Base-by-base conservation (phyloP, 2,888 invertebrate species). In the Yponomeuta sedellus region DNA sequence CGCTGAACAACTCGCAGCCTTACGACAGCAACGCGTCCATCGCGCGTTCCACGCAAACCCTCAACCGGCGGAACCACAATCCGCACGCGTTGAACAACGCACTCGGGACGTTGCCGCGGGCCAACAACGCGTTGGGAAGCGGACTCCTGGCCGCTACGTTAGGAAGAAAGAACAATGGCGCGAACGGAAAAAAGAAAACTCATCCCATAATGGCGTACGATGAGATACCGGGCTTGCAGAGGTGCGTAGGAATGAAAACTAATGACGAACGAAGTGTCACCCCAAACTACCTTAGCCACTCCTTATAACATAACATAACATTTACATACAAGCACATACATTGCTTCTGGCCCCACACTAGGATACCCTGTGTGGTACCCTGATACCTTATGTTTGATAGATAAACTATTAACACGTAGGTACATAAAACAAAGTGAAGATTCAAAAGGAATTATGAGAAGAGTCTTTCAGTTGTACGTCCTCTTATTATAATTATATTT, bases 141-240 rank as follows among this genome's bases (percentile, higher is more conserved):
- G 86, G 88, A 0, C 39, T 89, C 34, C 69, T 91, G 2, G 86
- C 88, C 0, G 80, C 90, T 0, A 89, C 91, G 0, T 73, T 91
- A 3, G 91, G 90, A 3, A 88, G 92, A 74, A 92, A 92, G 73
- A 87, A 91, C 3, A 92, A 92, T 70, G 92, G 89, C 12, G 82
- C 92, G 12, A 92, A 91, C 72, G 88, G 88, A 67, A 92, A 92
- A 74, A 90, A 90, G 83, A 66, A 79, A 1, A 78, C 87, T n/a
- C 91, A 90, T 63, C 91, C 92, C 22, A 91, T 92, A 12, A 92
- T 92, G 92, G 92, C 92, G 69, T 93, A 92, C 74, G 92, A 92
- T 76, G 93, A 93, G 71, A 91, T 93, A 73, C 93, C 94, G 6
- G 94, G 94, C 65, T 75, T 90, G 70, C 88, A 90, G 69, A 86